Percentiles rank a stretch among this genome's conserved stretches.
These are phyloP conservation scores for Apaloderma vittatum DNA, from an alignment of 2,113 vertebrate species.

Conservation along the genomic window DNA sequence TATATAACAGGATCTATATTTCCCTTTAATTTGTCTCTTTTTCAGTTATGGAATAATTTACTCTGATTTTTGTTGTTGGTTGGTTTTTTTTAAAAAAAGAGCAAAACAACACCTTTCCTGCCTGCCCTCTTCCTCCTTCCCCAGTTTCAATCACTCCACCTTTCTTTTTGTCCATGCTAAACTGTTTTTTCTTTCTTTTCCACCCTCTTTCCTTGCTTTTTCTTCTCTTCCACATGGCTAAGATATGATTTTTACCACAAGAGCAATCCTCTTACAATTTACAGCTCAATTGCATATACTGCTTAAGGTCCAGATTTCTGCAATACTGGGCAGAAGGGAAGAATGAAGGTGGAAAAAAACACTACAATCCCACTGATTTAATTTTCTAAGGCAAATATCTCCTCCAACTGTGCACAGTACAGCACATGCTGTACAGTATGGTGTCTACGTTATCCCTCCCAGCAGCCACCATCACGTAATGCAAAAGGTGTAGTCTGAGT, in stretches of 20 bases:
- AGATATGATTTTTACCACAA: not conserved
- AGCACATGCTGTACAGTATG: not conserved
- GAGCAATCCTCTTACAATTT: not conserved
- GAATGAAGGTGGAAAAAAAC: not conserved
- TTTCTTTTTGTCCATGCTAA: not conserved
- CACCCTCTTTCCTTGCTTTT: not conserved
- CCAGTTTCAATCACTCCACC: not conserved
- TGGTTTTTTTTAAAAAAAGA: not conserved
- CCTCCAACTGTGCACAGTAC: not conserved
- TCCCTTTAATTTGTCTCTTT: not conserved
- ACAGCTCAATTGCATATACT: not conserved
- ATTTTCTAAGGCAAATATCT: not conserved
- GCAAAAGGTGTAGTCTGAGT: not conserved
- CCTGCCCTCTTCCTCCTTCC: not conserved
- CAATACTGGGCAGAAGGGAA: not conserved
- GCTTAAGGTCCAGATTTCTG: not conserved
- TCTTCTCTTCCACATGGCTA: not conserved
- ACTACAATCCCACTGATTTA: not conserved
- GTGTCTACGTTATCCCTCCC: not conserved
- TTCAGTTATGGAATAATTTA: not conserved
- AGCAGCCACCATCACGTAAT: not conserved
- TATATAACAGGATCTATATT: not conserved
- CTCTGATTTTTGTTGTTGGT: not conserved
- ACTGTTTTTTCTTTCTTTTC: not conserved
- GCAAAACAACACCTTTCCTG: not conserved